These are phyloP conservation scores for Genyomyrus donnyi DNA, from an alignment of 2,113 vertebrate species.

Conservation along the genomic window DNA sequence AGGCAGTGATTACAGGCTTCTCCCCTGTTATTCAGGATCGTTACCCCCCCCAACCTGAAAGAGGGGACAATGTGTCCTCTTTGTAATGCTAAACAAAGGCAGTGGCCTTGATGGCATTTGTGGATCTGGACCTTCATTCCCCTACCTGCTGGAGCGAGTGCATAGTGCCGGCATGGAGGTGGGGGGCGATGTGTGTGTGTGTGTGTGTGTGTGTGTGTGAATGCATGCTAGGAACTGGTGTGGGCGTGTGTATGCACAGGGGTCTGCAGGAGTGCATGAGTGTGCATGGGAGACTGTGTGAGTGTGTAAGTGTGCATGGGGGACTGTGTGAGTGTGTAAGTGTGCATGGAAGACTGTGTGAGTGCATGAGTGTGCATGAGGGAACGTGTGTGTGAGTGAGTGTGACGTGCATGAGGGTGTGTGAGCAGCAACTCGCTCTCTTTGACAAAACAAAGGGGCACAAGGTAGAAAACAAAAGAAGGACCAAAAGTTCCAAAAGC, in stretches of 20 bases:
- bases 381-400: neutral
- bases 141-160: neutral
- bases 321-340: neutral
- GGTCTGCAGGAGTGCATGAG: neutral
- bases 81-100: neutral
- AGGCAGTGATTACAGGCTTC: slow-evolving; percentile 5
- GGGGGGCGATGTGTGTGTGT: neutral
- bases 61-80: neutral
- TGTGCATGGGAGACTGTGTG: neutral
- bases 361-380: neutral
- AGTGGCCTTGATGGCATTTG: neutral
- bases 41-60: slow-evolving; percentile 19
- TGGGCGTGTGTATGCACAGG: neutral
- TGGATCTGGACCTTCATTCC: neutral
- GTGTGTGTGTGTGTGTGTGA: neutral
- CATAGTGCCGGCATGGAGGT: neutral
- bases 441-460: neutral
- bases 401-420: neutral
- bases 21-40: slow-evolving; percentile 54
- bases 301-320: neutral
- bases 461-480: neutral
- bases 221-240: neutral
- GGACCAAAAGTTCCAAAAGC: neutral
- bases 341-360: neutral
- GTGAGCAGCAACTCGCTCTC: neutral